A percentile compares a stretch with the other conserved stretches of the same genome.
These are phyloP conservation scores for Serilophus lunatus DNA, from an alignment of 2,113 vertebrate species.

Conservation along the genomic window DNA sequence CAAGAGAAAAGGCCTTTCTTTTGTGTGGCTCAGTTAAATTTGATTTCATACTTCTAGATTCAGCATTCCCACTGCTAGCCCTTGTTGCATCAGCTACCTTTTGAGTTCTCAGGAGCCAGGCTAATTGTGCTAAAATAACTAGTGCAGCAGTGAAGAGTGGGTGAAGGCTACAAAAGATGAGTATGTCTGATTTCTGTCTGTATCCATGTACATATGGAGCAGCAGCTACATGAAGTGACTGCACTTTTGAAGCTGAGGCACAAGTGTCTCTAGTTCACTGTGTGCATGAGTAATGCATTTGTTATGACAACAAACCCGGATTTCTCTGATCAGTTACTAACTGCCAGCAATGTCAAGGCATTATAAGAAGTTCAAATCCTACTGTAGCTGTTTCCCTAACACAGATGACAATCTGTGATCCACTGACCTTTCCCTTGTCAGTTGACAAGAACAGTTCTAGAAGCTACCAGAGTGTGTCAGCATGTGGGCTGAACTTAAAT, in stretches of 20 bases:
- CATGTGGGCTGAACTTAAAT: slow-evolving; percentile 37
- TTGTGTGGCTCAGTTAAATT: neutral
- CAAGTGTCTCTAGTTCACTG: neutral
- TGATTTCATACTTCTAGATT: neutral
- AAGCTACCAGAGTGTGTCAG: slow-evolving; percentile 44
- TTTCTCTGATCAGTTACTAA: neutral
- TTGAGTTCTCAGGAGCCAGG: neutral
- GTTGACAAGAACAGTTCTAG: slow-evolving; percentile 4
- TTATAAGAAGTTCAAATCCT: neutral
- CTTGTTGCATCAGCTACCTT: neutral
- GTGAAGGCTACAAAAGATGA: neutral
- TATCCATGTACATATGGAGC: neutral
- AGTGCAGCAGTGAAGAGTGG: neutral
- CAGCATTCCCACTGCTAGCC: neutral
- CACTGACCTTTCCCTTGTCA: slow-evolving; percentile 51
- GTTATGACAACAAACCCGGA: neutral
- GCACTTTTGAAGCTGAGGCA: neutral
- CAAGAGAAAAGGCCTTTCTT: neutral
- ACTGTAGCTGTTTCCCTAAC: neutral
- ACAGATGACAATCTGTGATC: slow-evolving; percentile 33
- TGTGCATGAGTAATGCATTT: neutral
- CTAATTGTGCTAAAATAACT: neutral
- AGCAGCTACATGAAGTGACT: neutral
- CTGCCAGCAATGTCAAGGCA: neutral
- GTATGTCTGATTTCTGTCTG: neutral